Evolutionary conservation across 2,888 invertebrate species (phyloP).

Genomic region (Plagiodera versicolora): DNA sequence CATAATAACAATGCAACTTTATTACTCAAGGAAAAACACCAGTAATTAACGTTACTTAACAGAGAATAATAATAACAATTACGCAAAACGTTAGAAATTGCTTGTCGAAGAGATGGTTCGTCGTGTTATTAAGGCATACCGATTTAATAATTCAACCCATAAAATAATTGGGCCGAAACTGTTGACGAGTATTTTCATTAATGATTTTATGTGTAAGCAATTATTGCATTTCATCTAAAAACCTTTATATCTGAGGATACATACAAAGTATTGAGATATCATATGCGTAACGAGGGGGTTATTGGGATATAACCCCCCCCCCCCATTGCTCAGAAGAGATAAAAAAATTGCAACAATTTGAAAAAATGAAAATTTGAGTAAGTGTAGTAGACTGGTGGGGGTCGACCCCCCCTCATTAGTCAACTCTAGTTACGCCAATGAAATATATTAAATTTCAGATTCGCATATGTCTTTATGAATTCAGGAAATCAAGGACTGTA

Average conservation of each 20-base stretch:
- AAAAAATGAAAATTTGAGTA: too few relatives aligned
- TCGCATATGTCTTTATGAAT: too few relatives aligned
- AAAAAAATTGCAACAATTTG: too few relatives aligned
- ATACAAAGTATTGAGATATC: not conserved
- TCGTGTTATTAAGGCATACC: constrained; percentile 7
- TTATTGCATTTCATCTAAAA: not conserved
- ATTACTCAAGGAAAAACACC: constrained; percentile 29
- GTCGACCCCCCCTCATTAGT: too few relatives aligned
- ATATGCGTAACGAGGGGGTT: too few relatives aligned
- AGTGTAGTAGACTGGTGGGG: too few relatives aligned
- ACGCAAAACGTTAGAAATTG: constrained; percentile 27
- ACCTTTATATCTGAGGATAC: not conserved
- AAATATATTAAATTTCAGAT: too few relatives aligned
- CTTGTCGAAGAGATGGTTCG: constrained; percentile 8
- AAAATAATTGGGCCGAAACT: constrained; percentile 27
- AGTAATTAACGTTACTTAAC: constrained; percentile 31
- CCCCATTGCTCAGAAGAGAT: too few relatives aligned
- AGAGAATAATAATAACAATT: constrained; percentile 27
- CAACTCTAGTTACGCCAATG: too few relatives aligned
- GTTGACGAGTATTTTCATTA: not conserved
- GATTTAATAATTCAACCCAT: constrained; percentile 21
- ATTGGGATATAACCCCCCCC: too few relatives aligned
- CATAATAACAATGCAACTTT: constrained; percentile 20
- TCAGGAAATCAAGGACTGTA: too few relatives aligned
- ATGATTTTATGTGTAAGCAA: not conserved